Conservation (phyloP, 2,113 vertebrate species). For the Cottus gobio region DNA sequence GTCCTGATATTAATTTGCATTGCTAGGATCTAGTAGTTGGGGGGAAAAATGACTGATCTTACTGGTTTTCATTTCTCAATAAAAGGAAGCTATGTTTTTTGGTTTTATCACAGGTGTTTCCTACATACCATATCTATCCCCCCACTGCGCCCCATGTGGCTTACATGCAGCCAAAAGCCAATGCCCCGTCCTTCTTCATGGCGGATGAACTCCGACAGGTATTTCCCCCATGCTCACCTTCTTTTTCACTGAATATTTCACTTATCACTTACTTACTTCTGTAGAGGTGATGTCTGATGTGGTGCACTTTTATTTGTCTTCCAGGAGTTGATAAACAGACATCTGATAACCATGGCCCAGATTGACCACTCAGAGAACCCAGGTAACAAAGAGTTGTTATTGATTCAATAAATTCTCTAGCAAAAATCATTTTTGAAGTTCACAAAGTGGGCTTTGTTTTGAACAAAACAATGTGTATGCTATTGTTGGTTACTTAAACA, state of each 20-base stretch:
- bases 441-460: neutral
- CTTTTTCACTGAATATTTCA: neutral
- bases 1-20: neutral
- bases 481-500: neutral
- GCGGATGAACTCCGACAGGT: slow-evolving; percentile 98
- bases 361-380: slow-evolving; percentile 98
- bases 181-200: slow-evolving; percentile 99
- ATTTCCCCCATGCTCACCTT: slow-evolving; percentile 4
- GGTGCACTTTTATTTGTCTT: slow-evolving; percentile 1
- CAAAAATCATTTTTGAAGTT: neutral
- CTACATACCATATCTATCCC: slow-evolving; percentile 98
- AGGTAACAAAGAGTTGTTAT: slow-evolving; percentile 77
- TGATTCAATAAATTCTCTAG: neutral
- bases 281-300: slow-evolving; percentile 5
- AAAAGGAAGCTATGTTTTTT: slow-evolving; percentile 66
- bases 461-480: neutral
- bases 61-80: slow-evolving; percentile 65
- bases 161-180: slow-evolving; percentile 99
- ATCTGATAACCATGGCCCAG: slow-evolving; percentile 99
- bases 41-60: neutral
- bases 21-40: neutral
- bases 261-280: neutral
- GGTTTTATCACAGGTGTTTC: slow-evolving; percentile 91
- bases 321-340: slow-evolving; percentile 98
- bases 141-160: slow-evolving; percentile 97